Base-by-base conservation (phyloP, 2,113 vertebrate species). In the Phalacrocorax aristotelis region DNA sequence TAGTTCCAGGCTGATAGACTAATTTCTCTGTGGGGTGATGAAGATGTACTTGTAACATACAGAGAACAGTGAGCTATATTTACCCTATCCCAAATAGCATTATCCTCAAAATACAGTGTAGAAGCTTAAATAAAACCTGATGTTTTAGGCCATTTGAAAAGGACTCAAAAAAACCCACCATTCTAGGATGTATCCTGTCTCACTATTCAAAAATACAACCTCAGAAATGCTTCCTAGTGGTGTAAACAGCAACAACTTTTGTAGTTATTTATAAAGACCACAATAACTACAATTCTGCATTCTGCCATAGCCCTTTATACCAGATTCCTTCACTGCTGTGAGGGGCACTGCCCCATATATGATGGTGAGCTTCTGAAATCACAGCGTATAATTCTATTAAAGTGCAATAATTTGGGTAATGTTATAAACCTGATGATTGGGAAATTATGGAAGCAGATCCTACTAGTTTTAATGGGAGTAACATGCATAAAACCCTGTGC, bases 391-490 rank as follows among this genome's bases (percentile, higher is more conserved):
- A 18, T 2, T 90, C 40, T 60, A 81, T 92, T 58, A 72, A 36
- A 95, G 60, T 80, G 71, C 87, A 95, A 49, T 84, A 48, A 91
- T 93, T 90, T 85, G 89, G 81, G 20, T 92, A 87, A 76, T 93
- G 52, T 84, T 97, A 52, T 95, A 82, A 74, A 93, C 77, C 89
- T 60, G 38, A 83, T 84, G 92, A 78, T 75, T 68, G 83, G 90
- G 51, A 94, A 96, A 97, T 96, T 96, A 90, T 95, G 91, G 60
- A 87, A 96, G 79, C 61, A 89, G 51, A 83, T 93, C 82, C 89
- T 89, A 84, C 77, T 74, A 64, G 23, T 93, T 95, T 95, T 93
- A 93, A 91, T 89, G 71, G 78, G 70, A 97, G 44, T 94, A 93
- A 90, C 58, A 49, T 69, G 36, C 83, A 91, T 91, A 97, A 97